Conservation (phyloP, 2,888 invertebrate genomes). For the Leptopterna dolabrata region DNA sequence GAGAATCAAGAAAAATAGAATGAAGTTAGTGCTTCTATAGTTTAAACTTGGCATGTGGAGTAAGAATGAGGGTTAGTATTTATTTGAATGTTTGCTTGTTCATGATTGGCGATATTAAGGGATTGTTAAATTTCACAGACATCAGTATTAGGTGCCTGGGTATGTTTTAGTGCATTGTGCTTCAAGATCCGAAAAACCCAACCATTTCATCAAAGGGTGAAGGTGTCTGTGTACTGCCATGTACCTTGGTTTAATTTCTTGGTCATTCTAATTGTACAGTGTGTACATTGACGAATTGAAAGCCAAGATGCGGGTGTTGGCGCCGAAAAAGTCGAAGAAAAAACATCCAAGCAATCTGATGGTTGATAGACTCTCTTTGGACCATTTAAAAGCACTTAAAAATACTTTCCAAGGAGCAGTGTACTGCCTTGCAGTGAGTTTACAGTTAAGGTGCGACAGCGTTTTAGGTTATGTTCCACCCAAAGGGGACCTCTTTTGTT, state of each 20-base stretch:
- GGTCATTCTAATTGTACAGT: background rate
- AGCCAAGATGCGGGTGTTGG: background rate
- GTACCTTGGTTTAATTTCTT: background rate
- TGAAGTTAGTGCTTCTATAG: background rate
- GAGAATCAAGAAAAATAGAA: slow-evolving; percentile 18
- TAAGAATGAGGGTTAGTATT: no score
- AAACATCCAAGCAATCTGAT: background rate
- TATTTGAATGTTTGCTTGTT: no score
- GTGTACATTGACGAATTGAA: slow-evolving; percentile 32
- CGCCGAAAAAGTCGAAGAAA: background rate
- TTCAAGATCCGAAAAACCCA: no score
- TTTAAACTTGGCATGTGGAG: background rate
- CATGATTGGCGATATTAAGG: no score
- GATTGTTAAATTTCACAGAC: no score
- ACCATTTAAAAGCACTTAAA: slow-evolving; percentile 8
- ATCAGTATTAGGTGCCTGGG: no score
- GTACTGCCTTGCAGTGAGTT: background rate
- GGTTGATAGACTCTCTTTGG: slow-evolving; percentile 31
- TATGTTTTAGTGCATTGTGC: no score
- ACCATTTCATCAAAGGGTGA: background rate
- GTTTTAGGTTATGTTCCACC: no score
- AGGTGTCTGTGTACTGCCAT: background rate
- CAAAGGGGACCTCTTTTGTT: no score
- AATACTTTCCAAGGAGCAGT: background rate
- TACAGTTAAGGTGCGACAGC: background rate